Conservation (phyloP, 1,140 invertebrate genomes). For the Bombus pyrosoma region DNA sequence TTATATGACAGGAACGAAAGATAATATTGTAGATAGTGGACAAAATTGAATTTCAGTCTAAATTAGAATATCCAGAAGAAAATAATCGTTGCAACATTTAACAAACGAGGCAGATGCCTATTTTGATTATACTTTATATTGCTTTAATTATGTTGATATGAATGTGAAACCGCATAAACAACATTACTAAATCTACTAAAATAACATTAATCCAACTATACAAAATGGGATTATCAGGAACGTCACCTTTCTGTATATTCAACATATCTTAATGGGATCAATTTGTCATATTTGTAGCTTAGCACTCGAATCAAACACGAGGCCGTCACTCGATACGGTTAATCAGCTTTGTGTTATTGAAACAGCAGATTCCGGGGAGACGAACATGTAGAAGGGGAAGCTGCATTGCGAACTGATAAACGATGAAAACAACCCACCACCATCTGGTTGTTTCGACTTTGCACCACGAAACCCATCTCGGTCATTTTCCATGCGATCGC, state of each 20-base stretch:
- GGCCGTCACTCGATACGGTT: background rate
- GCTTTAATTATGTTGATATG: no score
- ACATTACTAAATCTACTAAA: no score
- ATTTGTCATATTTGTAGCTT: background rate
- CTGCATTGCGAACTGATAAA: background rate
- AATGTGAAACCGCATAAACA: no score
- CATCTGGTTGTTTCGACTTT: conserved; percentile 31
- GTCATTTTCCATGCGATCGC: conserved; percentile 46
- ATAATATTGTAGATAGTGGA: no score
- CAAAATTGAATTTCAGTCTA: no score
- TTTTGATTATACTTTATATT: no score
- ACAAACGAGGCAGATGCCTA: no score
- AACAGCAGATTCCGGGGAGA: background rate
- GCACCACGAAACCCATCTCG: background rate
- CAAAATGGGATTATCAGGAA: background rate
- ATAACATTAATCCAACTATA: background rate
- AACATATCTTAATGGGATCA: background rate
- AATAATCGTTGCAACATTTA: no score
- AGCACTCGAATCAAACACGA: background rate
- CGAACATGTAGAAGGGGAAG: background rate
- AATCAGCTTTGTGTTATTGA: background rate
- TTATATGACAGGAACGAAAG: no score
- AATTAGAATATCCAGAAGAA: no score
- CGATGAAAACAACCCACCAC: background rate
- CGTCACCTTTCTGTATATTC: background rate